These are phyloP conservation scores for Orestias chungarensis DNA, from an alignment of 2,797 vertebrate species.

Conservation along the genomic window DNA sequence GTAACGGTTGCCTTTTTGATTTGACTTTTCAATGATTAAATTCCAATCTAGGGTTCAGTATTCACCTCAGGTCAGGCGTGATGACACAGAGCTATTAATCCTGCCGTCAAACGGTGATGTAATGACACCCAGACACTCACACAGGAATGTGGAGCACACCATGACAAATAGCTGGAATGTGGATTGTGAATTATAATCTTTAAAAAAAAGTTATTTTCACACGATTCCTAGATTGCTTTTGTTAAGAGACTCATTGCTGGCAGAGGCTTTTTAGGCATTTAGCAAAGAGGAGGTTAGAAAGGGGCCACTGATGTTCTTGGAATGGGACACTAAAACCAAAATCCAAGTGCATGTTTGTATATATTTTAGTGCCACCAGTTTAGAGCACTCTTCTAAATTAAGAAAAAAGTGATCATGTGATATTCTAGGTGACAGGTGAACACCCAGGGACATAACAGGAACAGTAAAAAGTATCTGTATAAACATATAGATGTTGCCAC, in stretches of 20 bases:
- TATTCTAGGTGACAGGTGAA: not conserved
- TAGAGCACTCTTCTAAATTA: not conserved
- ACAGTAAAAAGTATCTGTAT: not conserved
- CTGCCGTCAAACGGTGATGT: slow-evolving; percentile 68
- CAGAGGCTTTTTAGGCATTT: not conserved
- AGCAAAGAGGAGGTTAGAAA: not conserved
- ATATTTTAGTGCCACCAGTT: not conserved
- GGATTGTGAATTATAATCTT: slow-evolving; percentile 39
- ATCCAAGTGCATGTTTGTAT: not conserved
- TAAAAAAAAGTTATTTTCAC: slow-evolving; percentile 37
- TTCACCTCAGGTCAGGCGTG: slow-evolving; percentile 71
- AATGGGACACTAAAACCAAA: not conserved
- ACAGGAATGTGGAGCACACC: slow-evolving; percentile 67
- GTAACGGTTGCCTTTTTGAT: slow-evolving; percentile 21
- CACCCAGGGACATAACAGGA: not conserved
- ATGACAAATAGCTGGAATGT: slow-evolving; percentile 62
- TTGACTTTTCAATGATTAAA: slow-evolving; percentile 48
- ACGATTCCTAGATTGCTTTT: slow-evolving; percentile 9
- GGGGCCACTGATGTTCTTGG: not conserved
- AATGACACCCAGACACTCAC: slow-evolving; percentile 71
- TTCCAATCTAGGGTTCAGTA: slow-evolving; percentile 51
- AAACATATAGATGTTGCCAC: not conserved
- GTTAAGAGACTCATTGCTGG: not conserved
- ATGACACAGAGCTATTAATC: slow-evolving; percentile 74
- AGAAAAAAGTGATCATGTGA: not conserved